Evolutionary conservation across 2,888 invertebrate genomes (phyloP), one percentile per base, ranked within the genome.

Genomic region (Meiosimyza decipiens): DNA sequence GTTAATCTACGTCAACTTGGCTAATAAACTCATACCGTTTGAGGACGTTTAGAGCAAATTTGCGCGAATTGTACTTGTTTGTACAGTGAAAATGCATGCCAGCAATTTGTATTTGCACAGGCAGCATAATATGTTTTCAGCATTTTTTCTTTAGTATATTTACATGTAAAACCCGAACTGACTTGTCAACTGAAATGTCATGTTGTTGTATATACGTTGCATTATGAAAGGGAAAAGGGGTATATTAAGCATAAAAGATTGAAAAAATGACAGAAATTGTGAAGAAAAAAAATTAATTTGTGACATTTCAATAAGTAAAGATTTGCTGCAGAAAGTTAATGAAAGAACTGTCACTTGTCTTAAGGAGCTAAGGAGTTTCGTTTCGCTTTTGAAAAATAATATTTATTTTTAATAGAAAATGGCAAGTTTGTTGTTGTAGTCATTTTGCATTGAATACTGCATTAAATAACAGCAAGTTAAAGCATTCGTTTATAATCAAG

Each of bases 1-100:
- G 83, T 83, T 84, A 84, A 84, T 84, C 84, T 84, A 82, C 85
- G 83, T 84, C 84, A 84, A 84, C 83, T 47, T 80, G 81, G 82
- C 84, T 84, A 84, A 84, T 84, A 84, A 81, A 81, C 81, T 74
- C 75, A 73, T 76, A 66, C 71, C 71, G 74, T 73, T 75, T 76
- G 71, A 18, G 50, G 15, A 40, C 64, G 64, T 64, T 64, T 64
- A 64, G 64, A 64, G 64, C 50, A 51, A 40, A 50, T 64, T 50
- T 64, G 28, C 15, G 51, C 13, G 51, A 64, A 40, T 40, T 47
- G 15, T 47, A 40, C 12, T 63, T 47, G 18, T 40, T 18, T 47
- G 62, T 63, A 28, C 28, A 28, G 13, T 57, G 57, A 57, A 63
- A 68, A 62, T 71, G 76, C 73, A 73, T 73, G 73, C 68, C 73